phyloP scores from a whole-genome alignment of 2,113 vertebrate species.

The Engystomops pustulosus region DNA sequence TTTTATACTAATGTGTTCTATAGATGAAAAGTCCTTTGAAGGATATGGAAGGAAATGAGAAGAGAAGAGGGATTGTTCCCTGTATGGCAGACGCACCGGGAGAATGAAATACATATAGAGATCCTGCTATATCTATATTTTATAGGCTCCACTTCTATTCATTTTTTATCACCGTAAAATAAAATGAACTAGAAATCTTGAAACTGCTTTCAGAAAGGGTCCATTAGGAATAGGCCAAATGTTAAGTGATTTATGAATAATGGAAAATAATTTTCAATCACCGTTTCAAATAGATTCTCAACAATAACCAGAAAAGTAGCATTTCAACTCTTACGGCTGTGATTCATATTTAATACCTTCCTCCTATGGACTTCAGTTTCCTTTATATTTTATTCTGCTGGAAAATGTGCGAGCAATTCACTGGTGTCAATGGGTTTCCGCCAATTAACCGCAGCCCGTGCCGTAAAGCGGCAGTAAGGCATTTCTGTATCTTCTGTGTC shows the following conservation, averaged over 20 bases:
- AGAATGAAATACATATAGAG: constrained; percentile 25
- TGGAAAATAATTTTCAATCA: constrained; percentile 57
- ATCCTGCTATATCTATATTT: constrained; percentile 38
- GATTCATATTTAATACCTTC: constrained; percentile 42
- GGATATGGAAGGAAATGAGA: not conserved
- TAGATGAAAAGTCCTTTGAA: not conserved
- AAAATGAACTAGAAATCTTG: constrained; percentile 37
- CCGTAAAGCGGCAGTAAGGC: not conserved
- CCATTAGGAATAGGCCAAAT: constrained; percentile 49
- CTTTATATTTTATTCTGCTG: constrained; percentile 34
- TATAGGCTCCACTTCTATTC: constrained; percentile 37
- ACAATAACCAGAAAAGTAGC: constrained; percentile 37
- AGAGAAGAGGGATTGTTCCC: not conserved
- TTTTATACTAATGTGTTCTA: not conserved
- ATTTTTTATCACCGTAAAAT: constrained; percentile 44
- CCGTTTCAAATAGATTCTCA: constrained; percentile 41
- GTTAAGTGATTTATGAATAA: constrained; percentile 59
- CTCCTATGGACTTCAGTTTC: not conserved
- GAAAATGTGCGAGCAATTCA: not conserved
- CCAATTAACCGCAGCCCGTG: not conserved
- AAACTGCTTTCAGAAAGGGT: constrained; percentile 30
- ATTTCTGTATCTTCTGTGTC: too few species aligned
- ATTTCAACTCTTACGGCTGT: constrained; percentile 17
- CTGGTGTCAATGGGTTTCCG: not conserved
- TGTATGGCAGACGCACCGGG: not conserved